phyloP scores from a whole-genome alignment of 2,888 invertebrate genomes.

The Nineta flava region DNA sequence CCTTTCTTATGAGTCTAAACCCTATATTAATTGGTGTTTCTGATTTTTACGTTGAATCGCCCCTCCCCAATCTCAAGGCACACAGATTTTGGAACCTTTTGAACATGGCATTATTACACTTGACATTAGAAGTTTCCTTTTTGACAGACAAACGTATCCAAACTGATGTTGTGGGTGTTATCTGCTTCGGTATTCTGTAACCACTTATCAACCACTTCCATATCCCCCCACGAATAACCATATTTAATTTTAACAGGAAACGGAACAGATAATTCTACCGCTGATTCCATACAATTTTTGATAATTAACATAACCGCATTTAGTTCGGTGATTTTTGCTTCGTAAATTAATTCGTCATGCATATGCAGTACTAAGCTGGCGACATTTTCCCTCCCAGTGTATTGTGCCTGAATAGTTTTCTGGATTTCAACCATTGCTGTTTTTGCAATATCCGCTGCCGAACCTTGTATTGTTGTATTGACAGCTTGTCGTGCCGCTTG shows the following conservation, averaged over 20 bases:
- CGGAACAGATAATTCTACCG: conserved; percentile 55
- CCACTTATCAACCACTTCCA: conserved; percentile 22
- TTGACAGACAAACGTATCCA: no score
- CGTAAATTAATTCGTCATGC: conserved; percentile 93
- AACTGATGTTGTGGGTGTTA: no score
- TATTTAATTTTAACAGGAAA: conserved; percentile 75
- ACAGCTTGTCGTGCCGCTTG: conserved; percentile 92
- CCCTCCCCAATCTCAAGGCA: no score
- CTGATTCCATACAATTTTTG: conserved; percentile 65
- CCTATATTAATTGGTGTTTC: no score
- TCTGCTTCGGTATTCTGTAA: no score
- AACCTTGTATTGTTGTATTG: conserved; percentile 91
- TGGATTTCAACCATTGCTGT: conserved; percentile 73
- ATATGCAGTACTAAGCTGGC: conserved; percentile 72
- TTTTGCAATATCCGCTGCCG: conserved; percentile 92
- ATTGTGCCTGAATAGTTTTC: conserved; percentile 25
- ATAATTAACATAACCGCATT: conserved; percentile 43
- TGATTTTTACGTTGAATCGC: no score
- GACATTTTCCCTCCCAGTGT: conserved; percentile 6
- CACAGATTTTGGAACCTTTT: no score
- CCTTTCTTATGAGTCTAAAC: no score
- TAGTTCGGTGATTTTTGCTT: conserved; percentile 49
- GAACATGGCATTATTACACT: no score
- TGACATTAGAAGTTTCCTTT: no score
- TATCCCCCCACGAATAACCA: conserved; percentile 67